phyloP scores from a whole-genome alignment of 2,888 invertebrate genomes.

The Patella depressa region DNA sequence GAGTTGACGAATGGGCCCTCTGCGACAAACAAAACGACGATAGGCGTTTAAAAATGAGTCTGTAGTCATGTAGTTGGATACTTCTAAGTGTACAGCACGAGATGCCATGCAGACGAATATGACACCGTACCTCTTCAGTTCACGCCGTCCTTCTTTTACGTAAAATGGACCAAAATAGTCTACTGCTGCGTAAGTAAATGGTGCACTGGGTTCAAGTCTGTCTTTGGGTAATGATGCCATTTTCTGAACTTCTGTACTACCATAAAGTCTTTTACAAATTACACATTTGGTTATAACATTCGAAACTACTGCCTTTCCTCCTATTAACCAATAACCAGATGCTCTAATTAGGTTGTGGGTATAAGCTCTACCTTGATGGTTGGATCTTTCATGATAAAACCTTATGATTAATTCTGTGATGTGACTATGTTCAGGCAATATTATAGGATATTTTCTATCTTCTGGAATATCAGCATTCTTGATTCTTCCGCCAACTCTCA shows the following conservation, averaged over 20 bases:
- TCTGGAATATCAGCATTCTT: not conserved
- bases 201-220: conserved; percentile 17
- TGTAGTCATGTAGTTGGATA: conserved; percentile 35
- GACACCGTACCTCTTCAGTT: conserved; percentile 54
- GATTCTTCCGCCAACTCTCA: conserved; percentile 16
- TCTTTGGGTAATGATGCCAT: conserved; percentile 27
- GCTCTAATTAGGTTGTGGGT: not conserved
- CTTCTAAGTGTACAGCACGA: conserved; percentile 59
- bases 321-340: not conserved
- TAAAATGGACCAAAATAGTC: conserved; percentile 35
- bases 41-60: conserved; percentile 42
- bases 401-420: conserved; percentile 15
- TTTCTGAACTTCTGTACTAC: conserved; percentile 19
- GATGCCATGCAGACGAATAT: conserved; percentile 61
- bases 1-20: conserved; percentile 37
- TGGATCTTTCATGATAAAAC: conserved; percentile 13
- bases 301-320: not conserved
- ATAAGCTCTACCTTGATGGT: not conserved
- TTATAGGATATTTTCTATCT: conserved; percentile 15
- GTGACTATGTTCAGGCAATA: conserved; percentile 15
- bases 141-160: conserved; percentile 49
- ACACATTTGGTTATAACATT: not conserved
- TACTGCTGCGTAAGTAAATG: conserved; percentile 24
- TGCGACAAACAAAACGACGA: conserved; percentile 19
- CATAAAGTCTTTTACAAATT: conserved; percentile 1